phyloP scores from a whole-genome alignment of 2,113 vertebrate genomes.

The Cinclus mexicanus region DNA sequence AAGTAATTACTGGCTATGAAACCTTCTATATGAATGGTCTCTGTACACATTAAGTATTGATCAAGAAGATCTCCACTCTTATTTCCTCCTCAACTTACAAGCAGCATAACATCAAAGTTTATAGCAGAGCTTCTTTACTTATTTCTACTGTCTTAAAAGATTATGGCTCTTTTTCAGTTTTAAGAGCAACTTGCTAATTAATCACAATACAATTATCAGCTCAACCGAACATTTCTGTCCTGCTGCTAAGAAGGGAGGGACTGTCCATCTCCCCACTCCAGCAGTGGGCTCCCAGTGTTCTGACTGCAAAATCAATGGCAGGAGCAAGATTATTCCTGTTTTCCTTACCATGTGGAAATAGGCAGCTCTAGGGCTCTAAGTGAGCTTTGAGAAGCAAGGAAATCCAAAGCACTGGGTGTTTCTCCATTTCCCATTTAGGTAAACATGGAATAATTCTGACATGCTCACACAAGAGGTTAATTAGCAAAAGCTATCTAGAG shows the following conservation, averaged over 20 bases:
- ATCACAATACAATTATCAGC: background rate
- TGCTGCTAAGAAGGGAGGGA: background rate
- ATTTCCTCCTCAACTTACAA: constrained; percentile 10
- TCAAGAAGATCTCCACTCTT: background rate
- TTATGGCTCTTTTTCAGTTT: background rate
- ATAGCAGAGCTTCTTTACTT: background rate
- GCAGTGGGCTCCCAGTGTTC: background rate
- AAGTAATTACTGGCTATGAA: background rate
- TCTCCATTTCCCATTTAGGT: background rate
- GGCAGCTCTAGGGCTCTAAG: background rate
- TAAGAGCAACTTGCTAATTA: background rate
- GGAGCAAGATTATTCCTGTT: background rate
- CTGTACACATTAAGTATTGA: background rate
- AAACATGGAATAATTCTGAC: background rate
- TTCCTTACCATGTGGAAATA: background rate
- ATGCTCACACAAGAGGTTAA: constrained; percentile 15
- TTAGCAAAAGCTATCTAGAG: constrained; percentile 17
- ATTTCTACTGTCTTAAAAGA: background rate
- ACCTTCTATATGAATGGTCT: background rate
- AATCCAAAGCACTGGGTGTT: background rate
- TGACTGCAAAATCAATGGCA: background rate
- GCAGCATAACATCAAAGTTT: background rate
- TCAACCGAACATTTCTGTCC: background rate
- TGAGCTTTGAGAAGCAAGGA: background rate
- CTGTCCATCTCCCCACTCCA: background rate